Evolutionary conservation across 1,140 invertebrate species (phyloP), one percentile per base, ranked within the genome.

Genomic region (Drosophila bifasciata): DNA sequence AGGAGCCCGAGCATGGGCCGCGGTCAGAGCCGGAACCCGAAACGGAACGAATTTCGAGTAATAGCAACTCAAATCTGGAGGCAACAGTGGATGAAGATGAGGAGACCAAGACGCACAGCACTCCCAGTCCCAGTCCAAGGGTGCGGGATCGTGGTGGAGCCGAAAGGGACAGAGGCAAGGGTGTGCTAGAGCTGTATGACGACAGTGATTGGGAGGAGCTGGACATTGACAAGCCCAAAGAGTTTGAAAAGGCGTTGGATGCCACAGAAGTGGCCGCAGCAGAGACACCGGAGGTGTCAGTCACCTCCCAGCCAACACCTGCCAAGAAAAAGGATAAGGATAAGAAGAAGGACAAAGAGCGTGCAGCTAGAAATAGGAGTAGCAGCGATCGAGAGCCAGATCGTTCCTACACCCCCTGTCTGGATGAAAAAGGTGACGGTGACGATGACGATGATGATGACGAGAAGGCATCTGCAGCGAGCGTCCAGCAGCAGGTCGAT

Each of bases 351-450:
- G 39, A 53, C n/a, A 15, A 28, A 3, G 28, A 28, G 1, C 46
- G 44, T 11, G 59, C 9, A n/a, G 39, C 52, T 7, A 51, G 15
- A 8, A 45, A 40, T 23, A 50, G 17, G 13, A 74, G 62, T 15
- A 39, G 49, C 9, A 68, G 62, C 16, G 79, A 74, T 13, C 49
- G 62, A 6, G 86, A 83, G 15, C 83, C 46, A 15, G 94, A 94
- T 80, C 91, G 94, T 36, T 94, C 93, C 48, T 95, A 95, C 80
- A 95, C 94, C 17, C 94, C 94, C 0, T 94, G 94, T 69, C 90
- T 95, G 49, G 94, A 95, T 84, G 94, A 95, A 72, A 93, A 94
- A 62, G 92, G 5, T 4, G 11, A 92, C 17, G 73, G 66, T 15
- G 81, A 90, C 3, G 90, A 83, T 23, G 86, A 90, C 5, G 72